phyloP scores from a whole-genome alignment of 2,113 vertebrate genomes.

The Scatophagus argus region DNA sequence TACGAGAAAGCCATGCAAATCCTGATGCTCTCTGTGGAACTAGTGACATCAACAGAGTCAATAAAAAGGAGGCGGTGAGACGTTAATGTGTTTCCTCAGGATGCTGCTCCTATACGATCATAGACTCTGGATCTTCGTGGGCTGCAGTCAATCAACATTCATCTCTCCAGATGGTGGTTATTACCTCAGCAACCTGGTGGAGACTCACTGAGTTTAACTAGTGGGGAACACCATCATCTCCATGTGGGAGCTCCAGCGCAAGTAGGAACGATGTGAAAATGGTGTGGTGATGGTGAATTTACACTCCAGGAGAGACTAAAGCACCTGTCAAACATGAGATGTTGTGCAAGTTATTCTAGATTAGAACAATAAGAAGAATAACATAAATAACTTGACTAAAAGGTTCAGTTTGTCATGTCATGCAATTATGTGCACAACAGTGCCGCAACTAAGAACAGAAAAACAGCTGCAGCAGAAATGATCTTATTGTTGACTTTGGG shows the following conservation, averaged over 20 bases:
- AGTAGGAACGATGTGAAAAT: not conserved
- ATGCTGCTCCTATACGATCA: slow-evolving; percentile 30
- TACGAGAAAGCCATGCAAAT: slow-evolving; percentile 39
- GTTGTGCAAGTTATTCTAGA: not conserved
- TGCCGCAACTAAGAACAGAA: not conserved
- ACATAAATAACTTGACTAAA: not conserved
- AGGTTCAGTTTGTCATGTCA: not conserved
- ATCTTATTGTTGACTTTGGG: not conserved
- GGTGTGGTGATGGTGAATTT: not conserved
- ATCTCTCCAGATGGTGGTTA: slow-evolving; percentile 43
- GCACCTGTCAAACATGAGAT: not conserved
- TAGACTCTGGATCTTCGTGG: slow-evolving; percentile 15
- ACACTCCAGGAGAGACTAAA: not conserved
- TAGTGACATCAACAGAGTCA: slow-evolving; percentile 47
- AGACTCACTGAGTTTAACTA: not conserved
- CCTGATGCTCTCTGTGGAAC: slow-evolving; percentile 30
- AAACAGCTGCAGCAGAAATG: not conserved
- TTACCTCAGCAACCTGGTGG: slow-evolving; percentile 28
- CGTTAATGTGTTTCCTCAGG: slow-evolving; percentile 42
- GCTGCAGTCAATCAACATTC: slow-evolving; percentile 28
- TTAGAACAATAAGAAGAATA: not conserved
- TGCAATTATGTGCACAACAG: not conserved
- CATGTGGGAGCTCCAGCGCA: not conserved
- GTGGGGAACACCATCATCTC: not conserved
- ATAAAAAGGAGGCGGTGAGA: slow-evolving; percentile 49